These are phyloP conservation scores for Parasteatoda tepidariorum DNA, from an alignment of 1,140 invertebrate genomes.

Conservation along the genomic window DNA sequence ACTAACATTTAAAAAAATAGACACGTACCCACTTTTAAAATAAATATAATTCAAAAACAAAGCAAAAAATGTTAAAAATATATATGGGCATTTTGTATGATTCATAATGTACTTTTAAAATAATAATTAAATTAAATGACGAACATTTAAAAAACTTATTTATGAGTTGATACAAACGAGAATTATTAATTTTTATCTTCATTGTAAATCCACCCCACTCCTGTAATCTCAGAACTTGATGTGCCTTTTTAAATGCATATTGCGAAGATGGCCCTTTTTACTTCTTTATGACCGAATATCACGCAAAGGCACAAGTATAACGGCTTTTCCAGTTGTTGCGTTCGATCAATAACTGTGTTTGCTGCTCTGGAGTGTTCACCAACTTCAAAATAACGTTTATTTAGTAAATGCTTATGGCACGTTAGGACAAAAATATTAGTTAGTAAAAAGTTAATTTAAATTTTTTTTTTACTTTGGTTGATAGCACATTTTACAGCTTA, in stretches of 20 bases:
- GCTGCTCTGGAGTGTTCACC: conserved; percentile 12
- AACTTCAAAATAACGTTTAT: conserved; percentile 40
- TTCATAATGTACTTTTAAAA: no score
- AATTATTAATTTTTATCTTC: conserved; percentile 1
- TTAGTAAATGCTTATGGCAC: not conserved
- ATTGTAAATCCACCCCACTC: conserved; percentile 3
- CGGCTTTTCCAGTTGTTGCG: conserved; percentile 18
- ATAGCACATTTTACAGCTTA: no score
- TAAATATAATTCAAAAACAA: no score
- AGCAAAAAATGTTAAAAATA: no score
- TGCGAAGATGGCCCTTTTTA: conserved; percentile 15
- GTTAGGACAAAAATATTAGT: not conserved
- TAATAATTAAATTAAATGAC: no score
- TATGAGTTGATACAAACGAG: not conserved
- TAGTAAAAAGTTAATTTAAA: no score
- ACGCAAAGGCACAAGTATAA: conserved; percentile 32
- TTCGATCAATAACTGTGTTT: conserved; percentile 45
- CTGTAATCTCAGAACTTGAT: not conserved
- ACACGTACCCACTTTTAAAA: no score
- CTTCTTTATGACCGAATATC: conserved; percentile 35
- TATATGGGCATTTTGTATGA: no score
- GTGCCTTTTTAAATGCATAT: conserved; percentile 32
- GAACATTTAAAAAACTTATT: not conserved
- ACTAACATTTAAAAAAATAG: no score
- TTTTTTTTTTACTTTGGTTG: no score